Evolutionary conservation across 37 sponge, comb jelly and placozoan genomes (phyloP), one percentile per base, ranked within the genome.

Genomic region (Dysidea cf. avara): DNA sequence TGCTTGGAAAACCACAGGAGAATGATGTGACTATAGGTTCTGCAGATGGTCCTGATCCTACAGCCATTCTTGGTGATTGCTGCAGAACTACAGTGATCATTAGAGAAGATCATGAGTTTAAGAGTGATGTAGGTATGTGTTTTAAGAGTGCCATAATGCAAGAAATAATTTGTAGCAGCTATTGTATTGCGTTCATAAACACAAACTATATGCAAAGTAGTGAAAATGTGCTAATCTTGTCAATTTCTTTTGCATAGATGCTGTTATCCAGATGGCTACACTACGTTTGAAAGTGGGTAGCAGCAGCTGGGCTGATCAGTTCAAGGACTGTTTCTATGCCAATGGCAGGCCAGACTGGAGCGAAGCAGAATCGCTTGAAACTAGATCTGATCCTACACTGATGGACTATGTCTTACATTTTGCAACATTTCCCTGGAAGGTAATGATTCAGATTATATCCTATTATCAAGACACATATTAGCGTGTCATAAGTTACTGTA

Each of bases 341-440:
- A 68, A 68, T 39, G 69, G 69, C 33, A 24, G 25, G 4, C 69
- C 69, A 39, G 69, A 68, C 51, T 50, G 51, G 46, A 43, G 46
- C 7, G 69, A 68, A 17, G 69, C 43, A 48, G 29, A 48, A 20
- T 25, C 48, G 4, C 6, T 68, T 5, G 69, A 50, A 48, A 38
- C 22, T 18, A 40, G 51, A 68, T 14, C 43, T 22, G 38, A 68
- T 24, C 40, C 74, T 11, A 61, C 61, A n/a, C 5, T 61, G 22
- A 7, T 72, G 5, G 74, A 72, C 18, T 72, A 53, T 49, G 53
- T 72, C 39, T n/a, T 72, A 28, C 74, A 72, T 17, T 25, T 72
- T 43, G 26, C 53, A 21, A 60, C 54, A 22, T 72, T 72, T 5
- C 61, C 61, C 7, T 72, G 50, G 30, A 72, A 72, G 61, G 61